phyloP scores from a whole-genome alignment of 2,888 invertebrate genomes.

The Protophormia terraenovae region DNA sequence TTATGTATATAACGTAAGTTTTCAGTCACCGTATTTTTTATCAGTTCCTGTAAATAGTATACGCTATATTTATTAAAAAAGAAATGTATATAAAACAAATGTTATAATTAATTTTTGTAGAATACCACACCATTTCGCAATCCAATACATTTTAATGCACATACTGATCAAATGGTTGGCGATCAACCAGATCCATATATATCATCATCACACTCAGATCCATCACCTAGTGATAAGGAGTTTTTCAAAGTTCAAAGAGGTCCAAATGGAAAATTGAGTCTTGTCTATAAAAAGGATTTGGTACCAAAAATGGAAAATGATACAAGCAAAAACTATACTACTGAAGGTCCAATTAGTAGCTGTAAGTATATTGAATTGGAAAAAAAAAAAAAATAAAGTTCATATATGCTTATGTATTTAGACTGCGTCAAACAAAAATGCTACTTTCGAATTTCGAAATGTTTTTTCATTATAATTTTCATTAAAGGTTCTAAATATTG shows the following conservation, averaged over 20 bases:
- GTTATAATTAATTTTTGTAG: constrained; percentile 27
- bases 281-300: constrained; percentile 76
- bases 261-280: constrained; percentile 79
- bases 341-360: neutral
- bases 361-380: constrained; percentile 45
- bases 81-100: neutral
- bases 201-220: constrained; percentile 62
- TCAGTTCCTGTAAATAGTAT: too few relatives aligned
- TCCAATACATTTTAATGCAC: constrained; percentile 42
- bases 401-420: too few relatives aligned
- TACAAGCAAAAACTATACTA: neutral
- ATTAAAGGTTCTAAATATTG: too few relatives aligned
- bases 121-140: constrained; percentile 44
- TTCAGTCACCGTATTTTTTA: neutral
- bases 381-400: too few relatives aligned
- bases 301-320: neutral
- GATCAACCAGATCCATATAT: constrained; percentile 35
- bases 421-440: too few relatives aligned
- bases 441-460: too few relatives aligned
- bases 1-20: constrained; percentile 61
- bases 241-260: constrained; percentile 79
- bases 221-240: constrained; percentile 74
- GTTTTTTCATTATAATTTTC: too few relatives aligned
- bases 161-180: constrained; percentile 43
- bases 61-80: too few relatives aligned